Evolutionary conservation across 2,113 vertebrate genomes (phyloP).

Genomic region (Ariopsis seemanni): DNA sequence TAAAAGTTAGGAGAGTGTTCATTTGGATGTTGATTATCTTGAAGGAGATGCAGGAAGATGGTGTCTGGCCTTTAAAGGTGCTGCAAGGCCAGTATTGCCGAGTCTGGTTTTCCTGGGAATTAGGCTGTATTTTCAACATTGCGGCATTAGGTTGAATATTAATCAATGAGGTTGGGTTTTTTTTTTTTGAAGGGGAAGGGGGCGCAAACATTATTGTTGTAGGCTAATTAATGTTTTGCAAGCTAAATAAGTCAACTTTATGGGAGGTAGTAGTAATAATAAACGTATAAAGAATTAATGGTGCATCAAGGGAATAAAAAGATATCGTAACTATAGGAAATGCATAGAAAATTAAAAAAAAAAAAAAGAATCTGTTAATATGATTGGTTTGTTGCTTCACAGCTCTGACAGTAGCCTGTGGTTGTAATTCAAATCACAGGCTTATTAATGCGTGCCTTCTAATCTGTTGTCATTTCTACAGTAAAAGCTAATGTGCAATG

Average conservation of each 20-base stretch:
- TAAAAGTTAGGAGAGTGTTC: not conserved
- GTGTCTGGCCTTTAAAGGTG: not conserved
- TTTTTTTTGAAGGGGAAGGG: not conserved
- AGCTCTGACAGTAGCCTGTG: not conserved
- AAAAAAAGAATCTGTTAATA: not conserved
- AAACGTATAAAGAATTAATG: not conserved
- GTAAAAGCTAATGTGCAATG: not conserved
- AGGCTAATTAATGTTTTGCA: not conserved
- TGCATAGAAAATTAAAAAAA: too few species aligned
- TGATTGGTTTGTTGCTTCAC: not conserved
- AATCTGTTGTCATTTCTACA: not conserved
- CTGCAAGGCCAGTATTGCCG: not conserved
- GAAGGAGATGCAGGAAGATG: not conserved
- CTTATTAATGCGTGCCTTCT: not conserved
- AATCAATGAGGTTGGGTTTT: not conserved
- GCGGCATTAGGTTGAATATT: not conserved
- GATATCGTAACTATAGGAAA: not conserved
- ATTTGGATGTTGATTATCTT: not conserved
- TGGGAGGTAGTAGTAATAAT: not conserved
- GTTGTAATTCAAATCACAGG: not conserved
- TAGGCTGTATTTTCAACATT: not conserved
- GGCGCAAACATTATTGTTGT: too few species aligned
- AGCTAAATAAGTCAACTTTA: not conserved
- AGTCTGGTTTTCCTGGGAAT: not conserved
- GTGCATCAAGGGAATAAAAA: not conserved